Evolutionary conservation across 2,797 vertebrate species (phyloP), one percentile per base, ranked within the genome.

Genomic region (Chloroceryle inda): DNA sequence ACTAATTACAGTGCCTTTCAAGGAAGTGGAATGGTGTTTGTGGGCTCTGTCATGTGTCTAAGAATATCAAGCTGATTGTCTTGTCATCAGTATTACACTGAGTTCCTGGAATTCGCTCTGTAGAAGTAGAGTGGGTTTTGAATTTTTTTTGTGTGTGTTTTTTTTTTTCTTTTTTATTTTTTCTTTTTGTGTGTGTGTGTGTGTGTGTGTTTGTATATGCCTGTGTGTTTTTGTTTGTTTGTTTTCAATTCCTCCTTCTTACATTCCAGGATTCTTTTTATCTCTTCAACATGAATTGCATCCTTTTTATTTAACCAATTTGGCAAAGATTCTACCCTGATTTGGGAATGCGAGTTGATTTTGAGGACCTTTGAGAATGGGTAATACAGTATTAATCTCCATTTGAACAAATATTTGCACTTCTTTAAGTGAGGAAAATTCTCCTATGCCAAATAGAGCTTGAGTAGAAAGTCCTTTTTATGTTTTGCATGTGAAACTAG

Each of bases 261-360:
- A 27, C 75, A 61, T 89, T 94, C 61, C 61, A 81, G 24, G 40
- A 58, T 89, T 76, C 47, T 89, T 96, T 89, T 81, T 44, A 37
- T 92, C 58, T 80, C 59, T 77, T 77, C 58, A 22, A 89, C 26
- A 53, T 64, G 55, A 13, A 44, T 88, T 68, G 5, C 38, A 66
- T 81, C 67, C 42, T 37, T 37, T 37, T 37, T 37, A 68, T 85
- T 77, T 66, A 78, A 78, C 19, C 27, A 4, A 3, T 86, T 71
- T 85, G 52, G 55, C 49, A 35, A 63, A 83, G n/a, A 19, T 59
- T 83, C 47, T 42, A 3, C 20, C 10, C 24, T 55, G 26, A 16
- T 83, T 82, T 80, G 59, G 24, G 55, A 85, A 56, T 59, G 21
- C 22, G 4, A 2, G n/a, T 91, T 76, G 47, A 31, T 68, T 75